A percentile compares a stretch with the other conserved stretches of the same genome.
These are phyloP conservation scores for Tryphoninae sp. DNA, from an alignment of 2,888 invertebrate species.

Conservation along the genomic window DNA sequence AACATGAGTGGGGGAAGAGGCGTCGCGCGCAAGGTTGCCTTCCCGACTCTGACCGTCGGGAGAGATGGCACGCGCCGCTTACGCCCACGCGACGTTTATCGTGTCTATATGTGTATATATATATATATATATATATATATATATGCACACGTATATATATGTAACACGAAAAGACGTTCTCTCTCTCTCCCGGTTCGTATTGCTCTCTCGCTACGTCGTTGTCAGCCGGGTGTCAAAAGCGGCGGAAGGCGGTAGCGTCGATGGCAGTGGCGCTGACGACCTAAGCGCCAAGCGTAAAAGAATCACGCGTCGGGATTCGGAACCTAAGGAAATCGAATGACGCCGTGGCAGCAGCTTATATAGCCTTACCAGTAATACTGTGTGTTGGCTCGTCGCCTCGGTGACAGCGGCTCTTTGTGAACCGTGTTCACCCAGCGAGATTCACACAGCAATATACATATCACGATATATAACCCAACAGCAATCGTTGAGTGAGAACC, in stretches of 20 bases:
- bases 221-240: slow-evolving; percentile 65
- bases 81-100: slow-evolving; percentile 64
- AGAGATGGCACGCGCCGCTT: slow-evolving; percentile 71
- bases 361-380: slow-evolving; percentile 54
- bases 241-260: slow-evolving; percentile 44
- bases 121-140: slow-evolving; percentile 14
- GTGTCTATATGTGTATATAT: slow-evolving; percentile 23
- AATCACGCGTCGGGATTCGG: slow-evolving; percentile 62
- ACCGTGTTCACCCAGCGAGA: slow-evolving; percentile 49
- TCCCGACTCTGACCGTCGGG: slow-evolving; percentile 71
- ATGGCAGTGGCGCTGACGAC: slow-evolving; percentile 48
- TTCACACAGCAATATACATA: slow-evolving; percentile 31
- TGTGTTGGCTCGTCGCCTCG: slow-evolving; percentile 68
- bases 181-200: slow-evolving; percentile 34
- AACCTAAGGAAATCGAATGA: slow-evolving; percentile 70
- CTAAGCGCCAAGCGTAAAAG: slow-evolving; percentile 60
- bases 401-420: slow-evolving; percentile 76
- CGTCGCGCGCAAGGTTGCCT: slow-evolving; percentile 67
- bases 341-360: slow-evolving; percentile 78
- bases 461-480: slow-evolving; percentile 22
- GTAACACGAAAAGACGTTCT: slow-evolving; percentile 25
- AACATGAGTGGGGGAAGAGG: slow-evolving; percentile 52
- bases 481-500: slow-evolving; percentile 32
- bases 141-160: background rate
- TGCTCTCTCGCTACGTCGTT: slow-evolving; percentile 53